phyloP scores from a whole-genome alignment of 30 jellyfish, hydroid and myxozoan species.

The Rhopilema esculentum region DNA sequence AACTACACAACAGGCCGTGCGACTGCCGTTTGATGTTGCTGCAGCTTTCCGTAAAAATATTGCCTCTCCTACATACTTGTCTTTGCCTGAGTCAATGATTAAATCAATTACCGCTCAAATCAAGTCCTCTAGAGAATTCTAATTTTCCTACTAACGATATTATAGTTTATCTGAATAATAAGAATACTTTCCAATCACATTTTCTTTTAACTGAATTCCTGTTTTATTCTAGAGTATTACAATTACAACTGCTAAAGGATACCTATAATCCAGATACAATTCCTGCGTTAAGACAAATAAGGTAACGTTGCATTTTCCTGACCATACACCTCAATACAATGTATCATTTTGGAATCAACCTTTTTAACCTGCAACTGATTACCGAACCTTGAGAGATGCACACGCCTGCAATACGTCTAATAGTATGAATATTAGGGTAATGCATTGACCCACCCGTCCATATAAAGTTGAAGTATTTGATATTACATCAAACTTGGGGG shows the following conservation, averaged over 20 bases:
- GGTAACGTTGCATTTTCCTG: conserved; percentile 53
- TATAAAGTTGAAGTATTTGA: no score
- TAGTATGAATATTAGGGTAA: no score
- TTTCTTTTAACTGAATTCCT: background rate
- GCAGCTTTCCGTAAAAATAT: background rate
- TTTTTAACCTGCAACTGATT: no score
- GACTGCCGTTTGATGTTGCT: background rate
- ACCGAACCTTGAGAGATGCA: background rate
- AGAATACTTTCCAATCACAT: no score
- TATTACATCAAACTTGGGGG: no score
- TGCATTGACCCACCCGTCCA: no score
- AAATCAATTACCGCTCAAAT: background rate
- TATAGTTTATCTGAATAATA: no score
- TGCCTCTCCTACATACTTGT: background rate
- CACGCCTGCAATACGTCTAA: no score
- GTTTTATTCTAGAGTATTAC: conserved; percentile 63
- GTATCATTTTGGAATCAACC: no score
- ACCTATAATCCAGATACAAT: conserved; percentile 82
- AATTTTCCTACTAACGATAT: no score
- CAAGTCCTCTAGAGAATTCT: background rate
- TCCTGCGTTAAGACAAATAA: conserved; percentile 72
- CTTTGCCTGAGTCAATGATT: background rate
- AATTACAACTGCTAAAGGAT: conserved; percentile 68
- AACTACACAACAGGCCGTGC: no score
- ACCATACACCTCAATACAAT: no score